Conservation (phyloP, 2,113 vertebrate genomes). For the Myrmophylax atrothorax region DNA sequence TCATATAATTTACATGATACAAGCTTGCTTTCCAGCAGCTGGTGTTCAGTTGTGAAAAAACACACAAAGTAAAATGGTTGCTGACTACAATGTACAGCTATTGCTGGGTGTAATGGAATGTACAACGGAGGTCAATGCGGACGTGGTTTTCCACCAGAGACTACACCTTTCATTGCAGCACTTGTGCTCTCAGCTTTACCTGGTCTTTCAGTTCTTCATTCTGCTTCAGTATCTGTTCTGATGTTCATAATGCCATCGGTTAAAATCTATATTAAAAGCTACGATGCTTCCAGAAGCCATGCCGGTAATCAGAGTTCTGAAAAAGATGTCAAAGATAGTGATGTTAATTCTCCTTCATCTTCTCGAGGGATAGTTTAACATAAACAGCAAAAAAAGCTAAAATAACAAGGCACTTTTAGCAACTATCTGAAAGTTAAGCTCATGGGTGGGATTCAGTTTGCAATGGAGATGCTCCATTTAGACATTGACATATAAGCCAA, state of each 20-base stretch:
- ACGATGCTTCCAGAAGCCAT: slow-evolving; percentile 99
- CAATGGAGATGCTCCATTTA: not conserved
- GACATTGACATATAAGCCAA: not conserved
- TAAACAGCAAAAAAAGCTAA: not conserved
- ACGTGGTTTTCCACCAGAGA: slow-evolving; percentile 75
- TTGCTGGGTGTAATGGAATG: slow-evolving; percentile 82
- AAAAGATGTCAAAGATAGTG: slow-evolving; percentile 13
- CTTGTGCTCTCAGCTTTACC: slow-evolving; percentile 78
- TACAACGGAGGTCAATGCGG: slow-evolving; percentile 78
- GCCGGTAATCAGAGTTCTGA: slow-evolving; percentile 95
- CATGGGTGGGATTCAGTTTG: not conserved
- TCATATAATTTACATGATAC: slow-evolving; percentile 82
- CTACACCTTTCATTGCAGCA: slow-evolving; percentile 71
- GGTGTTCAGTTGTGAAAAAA: slow-evolving; percentile 83
- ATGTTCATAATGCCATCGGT: slow-evolving; percentile 98
- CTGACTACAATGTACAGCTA: slow-evolving; percentile 83
- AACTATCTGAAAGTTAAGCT: not conserved
- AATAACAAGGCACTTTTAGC: not conserved
- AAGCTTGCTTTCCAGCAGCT: slow-evolving; percentile 80
- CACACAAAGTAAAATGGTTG: slow-evolving; percentile 81
- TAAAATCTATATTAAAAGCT: slow-evolving; percentile 99
- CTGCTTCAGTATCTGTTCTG: slow-evolving; percentile 91
- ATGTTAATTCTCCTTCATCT: not conserved
- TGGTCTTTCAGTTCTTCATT: slow-evolving; percentile 68
- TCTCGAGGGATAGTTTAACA: not conserved